These are phyloP conservation scores for Rapana venosa DNA, from an alignment of 2,888 invertebrate genomes.

Conservation along the genomic window DNA sequence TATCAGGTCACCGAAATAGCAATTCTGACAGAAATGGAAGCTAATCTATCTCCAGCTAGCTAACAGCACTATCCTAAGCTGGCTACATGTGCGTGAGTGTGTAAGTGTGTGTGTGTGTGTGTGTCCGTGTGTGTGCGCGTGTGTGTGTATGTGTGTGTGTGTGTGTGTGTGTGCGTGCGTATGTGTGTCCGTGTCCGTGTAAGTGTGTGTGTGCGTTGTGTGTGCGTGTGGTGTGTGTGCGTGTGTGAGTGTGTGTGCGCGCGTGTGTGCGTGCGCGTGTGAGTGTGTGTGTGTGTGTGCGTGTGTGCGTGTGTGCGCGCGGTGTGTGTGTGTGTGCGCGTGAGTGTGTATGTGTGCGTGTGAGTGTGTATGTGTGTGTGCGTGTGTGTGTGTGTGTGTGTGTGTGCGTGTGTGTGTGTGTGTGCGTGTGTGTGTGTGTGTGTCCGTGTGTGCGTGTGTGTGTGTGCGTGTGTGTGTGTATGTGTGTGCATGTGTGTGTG, in stretches of 20 bases:
- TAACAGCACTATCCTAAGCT: too few relatives aligned
- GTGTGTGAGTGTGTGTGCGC: too few relatives aligned
- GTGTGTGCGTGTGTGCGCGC: too few relatives aligned
- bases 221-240: background rate
- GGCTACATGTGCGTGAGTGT: background rate
- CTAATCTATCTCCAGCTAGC: too few relatives aligned
- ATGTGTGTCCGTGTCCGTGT: background rate
- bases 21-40: background rate
- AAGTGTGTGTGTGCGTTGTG: background rate
- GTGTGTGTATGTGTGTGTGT: background rate
- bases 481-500: too few relatives aligned
- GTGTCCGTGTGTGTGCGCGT: background rate
- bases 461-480: too few relatives aligned
- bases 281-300: too few relatives aligned
- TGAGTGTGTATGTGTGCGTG: background rate
- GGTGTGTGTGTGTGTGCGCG: background rate
- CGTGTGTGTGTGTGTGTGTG: constrained; percentile 10
- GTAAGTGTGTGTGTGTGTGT: background rate
- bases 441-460: too few relatives aligned
- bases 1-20: background rate
- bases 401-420: background rate
- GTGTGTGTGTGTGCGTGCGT: background rate
- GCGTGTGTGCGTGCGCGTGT: too few relatives aligned
- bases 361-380: background rate
- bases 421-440: too few relatives aligned